A percentile compares a stretch with the other conserved stretches of the same genome.
These are phyloP conservation scores for Paedocypris sp. DNA, from an alignment of 2,113 vertebrate genomes.

Conservation along the genomic window DNA sequence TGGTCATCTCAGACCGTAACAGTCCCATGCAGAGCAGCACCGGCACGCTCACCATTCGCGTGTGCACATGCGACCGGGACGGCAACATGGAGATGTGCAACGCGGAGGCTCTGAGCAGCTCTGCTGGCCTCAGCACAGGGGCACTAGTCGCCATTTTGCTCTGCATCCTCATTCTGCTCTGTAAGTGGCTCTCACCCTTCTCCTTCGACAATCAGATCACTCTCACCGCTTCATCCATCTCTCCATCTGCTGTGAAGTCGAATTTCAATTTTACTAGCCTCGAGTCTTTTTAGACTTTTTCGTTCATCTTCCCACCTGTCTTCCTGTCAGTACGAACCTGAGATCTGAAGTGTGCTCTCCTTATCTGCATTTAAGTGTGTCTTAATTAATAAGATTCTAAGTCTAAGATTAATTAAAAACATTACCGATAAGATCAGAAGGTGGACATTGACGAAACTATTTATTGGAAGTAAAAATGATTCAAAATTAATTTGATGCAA, in stretches of 20 bases:
- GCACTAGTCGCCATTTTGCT: slow-evolving; percentile 87
- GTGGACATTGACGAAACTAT: slow-evolving; percentile 17
- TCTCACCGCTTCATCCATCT: background rate
- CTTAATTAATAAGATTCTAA: too few relatives aligned
- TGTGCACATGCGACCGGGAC: slow-evolving; percentile 81
- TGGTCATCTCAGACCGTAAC: slow-evolving; percentile 82
- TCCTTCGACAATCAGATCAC: slow-evolving; percentile 1
- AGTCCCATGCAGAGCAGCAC: slow-evolving; percentile 89
- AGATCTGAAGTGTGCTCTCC: slow-evolving; percentile 6
- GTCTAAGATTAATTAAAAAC: background rate
- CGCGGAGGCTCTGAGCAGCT: slow-evolving; percentile 73
- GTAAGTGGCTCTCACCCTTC: slow-evolving; percentile 55
- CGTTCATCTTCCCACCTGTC: slow-evolving; percentile 20
- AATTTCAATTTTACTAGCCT: slow-evolving; percentile 11
- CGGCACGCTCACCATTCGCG: slow-evolving; percentile 80
- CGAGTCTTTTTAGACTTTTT: slow-evolving; percentile 21
- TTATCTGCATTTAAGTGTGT: slow-evolving; percentile 25
- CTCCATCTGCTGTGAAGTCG: slow-evolving; percentile 8
- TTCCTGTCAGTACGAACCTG: slow-evolving; percentile 21
- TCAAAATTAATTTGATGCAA: background rate
- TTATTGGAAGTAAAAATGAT: slow-evolving; percentile 11
- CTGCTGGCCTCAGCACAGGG: slow-evolving; percentile 83
- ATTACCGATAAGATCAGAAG: background rate
- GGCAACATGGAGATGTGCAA: slow-evolving; percentile 85
- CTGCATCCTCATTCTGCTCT: slow-evolving; percentile 83